A percentile compares a stretch with the other conserved stretches of the same genome.
Conservation (phyloP, 2,888 invertebrate genomes). For the Eupithecia subumbrata region DNA sequence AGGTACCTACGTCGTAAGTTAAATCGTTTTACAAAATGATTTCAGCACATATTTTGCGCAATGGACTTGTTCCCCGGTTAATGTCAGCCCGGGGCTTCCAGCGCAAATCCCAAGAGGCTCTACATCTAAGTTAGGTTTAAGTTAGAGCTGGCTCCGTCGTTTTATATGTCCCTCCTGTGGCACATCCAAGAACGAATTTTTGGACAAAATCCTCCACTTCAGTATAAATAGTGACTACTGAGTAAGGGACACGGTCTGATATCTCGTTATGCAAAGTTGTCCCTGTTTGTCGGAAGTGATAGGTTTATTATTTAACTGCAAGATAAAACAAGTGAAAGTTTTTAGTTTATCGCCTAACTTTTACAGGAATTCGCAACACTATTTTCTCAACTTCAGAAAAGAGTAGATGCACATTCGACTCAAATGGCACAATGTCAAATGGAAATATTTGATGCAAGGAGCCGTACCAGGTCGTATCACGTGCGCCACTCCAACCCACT, state of each 20-base stretch:
- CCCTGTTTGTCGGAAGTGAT: slow-evolving; percentile 13
- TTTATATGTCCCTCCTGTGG: slow-evolving; percentile 67
- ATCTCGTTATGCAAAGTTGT: slow-evolving; percentile 32
- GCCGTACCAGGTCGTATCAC: slow-evolving; percentile 64
- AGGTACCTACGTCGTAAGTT: background rate
- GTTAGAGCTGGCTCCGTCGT: slow-evolving; percentile 65
- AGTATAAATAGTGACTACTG: slow-evolving; percentile 48
- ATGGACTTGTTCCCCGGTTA: slow-evolving; percentile 59
- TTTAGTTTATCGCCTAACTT: background rate
- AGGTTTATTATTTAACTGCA: slow-evolving; percentile 1
- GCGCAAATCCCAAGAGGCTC: slow-evolving; percentile 60
- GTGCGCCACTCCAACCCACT: slow-evolving; percentile 64
- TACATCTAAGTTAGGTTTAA: slow-evolving; percentile 74
- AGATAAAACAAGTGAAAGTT: background rate
- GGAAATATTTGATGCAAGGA: slow-evolving; percentile 73
- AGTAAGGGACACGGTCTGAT: slow-evolving; percentile 36
- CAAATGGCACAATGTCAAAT: slow-evolving; percentile 68
- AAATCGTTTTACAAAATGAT: slow-evolving; percentile 47
- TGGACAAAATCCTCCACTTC: slow-evolving; percentile 54
- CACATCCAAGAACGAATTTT: slow-evolving; percentile 61
- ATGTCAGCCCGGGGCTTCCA: slow-evolving; percentile 63
- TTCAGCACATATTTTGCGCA: slow-evolving; percentile 49
- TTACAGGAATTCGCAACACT: background rate
- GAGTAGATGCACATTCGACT: slow-evolving; percentile 47
- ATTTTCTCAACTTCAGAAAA: background rate